A percentile compares a stretch with the other conserved stretches of the same genome.
Evolutionary conservation across 2,797 vertebrate genomes (phyloP).

Genomic region (Anabacerthia variegaticeps): DNA sequence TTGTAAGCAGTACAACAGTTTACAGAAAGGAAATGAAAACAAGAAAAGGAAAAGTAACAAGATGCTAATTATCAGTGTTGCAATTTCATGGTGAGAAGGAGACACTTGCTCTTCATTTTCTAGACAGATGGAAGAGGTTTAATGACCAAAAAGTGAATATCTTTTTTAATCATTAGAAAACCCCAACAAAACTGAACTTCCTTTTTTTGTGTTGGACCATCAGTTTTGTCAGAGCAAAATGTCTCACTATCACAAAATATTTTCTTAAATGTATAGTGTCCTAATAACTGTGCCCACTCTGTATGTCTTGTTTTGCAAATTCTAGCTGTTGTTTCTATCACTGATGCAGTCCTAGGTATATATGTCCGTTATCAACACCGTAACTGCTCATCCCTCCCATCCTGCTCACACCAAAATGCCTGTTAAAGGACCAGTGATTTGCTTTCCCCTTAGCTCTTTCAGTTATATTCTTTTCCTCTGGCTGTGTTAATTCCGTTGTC

Average conservation of each 20-base stretch:
- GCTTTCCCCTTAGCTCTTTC: background rate
- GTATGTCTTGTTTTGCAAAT: background rate
- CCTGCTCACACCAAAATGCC: background rate
- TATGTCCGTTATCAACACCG: background rate
- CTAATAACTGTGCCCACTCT: background rate
- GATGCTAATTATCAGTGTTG: background rate
- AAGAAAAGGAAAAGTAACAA: background rate
- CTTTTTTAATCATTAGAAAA: background rate
- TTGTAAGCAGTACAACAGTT: background rate
- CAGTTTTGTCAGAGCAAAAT: background rate
- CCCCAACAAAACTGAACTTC: fast-evolving
- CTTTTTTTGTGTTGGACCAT: background rate
- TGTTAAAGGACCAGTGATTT: background rate
- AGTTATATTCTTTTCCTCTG: background rate
- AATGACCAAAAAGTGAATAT: background rate
- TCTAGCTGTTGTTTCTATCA: background rate
- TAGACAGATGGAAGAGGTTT: background rate
- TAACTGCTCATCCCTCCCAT: background rate
- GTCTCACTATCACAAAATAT: background rate
- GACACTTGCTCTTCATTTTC: background rate
- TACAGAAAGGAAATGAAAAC: background rate
- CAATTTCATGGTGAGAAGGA: background rate
- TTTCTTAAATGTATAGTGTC: background rate
- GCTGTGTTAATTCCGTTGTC: background rate
- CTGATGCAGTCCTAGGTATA: background rate